Percentiles rank a stretch among this genome's conserved stretches.
Conservation (phyloP, 2,797 vertebrate species). For the Mergus octosetaceus region DNA sequence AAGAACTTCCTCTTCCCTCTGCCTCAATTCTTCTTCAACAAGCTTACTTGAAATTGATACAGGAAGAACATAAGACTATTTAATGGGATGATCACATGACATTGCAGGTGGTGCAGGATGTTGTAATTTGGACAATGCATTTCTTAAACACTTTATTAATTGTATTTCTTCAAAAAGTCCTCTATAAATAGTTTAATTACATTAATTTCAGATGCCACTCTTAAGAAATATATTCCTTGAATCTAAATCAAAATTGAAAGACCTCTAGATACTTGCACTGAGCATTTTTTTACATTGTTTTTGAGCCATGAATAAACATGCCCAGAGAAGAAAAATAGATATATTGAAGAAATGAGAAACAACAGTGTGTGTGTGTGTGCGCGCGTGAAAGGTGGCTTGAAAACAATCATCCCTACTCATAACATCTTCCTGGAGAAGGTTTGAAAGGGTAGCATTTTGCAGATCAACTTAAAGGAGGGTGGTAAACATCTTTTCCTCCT, state of each 20-base stretch:
- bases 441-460: constrained; percentile 38
- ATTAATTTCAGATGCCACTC: background rate
- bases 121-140: background rate
- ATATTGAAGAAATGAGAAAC: background rate
- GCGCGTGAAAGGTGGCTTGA: background rate
- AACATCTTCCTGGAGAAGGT: background rate
- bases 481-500: constrained; percentile 50
- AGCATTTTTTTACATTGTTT: background rate
- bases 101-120: background rate
- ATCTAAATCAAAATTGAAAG: background rate
- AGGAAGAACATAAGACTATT: background rate
- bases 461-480: constrained; percentile 5
- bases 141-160: background rate
- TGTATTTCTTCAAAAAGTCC: background rate
- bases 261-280: background rate
- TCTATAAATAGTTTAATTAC: background rate
- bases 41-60: background rate
- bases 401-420: background rate
- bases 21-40: background rate
- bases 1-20: background rate
- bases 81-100: background rate
- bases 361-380: too few relatives aligned
- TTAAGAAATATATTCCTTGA: background rate
- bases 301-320: background rate
- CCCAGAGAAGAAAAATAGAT: background rate